Base-by-base conservation (phyloP, 2,113 vertebrate genomes). In the Bolborhynchus lineola region DNA sequence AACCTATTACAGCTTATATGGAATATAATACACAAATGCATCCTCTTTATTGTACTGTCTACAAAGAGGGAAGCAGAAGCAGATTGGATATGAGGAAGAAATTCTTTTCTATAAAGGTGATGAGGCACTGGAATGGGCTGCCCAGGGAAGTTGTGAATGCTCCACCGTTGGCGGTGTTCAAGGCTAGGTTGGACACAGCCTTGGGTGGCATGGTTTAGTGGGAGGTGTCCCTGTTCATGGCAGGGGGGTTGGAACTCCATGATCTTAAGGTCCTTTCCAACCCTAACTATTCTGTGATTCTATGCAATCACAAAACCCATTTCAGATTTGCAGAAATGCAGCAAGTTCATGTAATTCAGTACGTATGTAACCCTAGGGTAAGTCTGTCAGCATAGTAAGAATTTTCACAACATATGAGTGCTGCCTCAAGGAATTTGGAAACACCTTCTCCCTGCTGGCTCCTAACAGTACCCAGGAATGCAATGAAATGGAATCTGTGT, bases 371-470 rank as follows among this genome's bases (percentile, higher is more conserved):
- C 64, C 81, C 39, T 1, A 17, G 68, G 79, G 44, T 71, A 81
- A 75, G 62, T 50, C 63, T 86, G 82, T 74, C 75, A 67, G 68
- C 18, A 24, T 42, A 71, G 74, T 17, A 60, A 74, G 88, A 69
- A 47, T 86, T 94, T 95, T 92, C 82, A 70, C 85, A 70, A 52
- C 2, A 14, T 39, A 33, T 0, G 14, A 91, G 39, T 23, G 53
- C 39, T 91, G 88, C 95, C 92, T 75, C 50, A 8, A 82, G 91
- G 92, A 88, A 31, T 81, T 85, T 68, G 92, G 92, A 75, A 95
- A 80, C 84, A 59, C 53, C 83, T 93, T 92, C 82, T 92, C 79
- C 67, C 31, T 35, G n/a, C 68, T 82, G 86, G 63, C 70, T 91
- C 57, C 80, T 33, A 55, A 47, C 29, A 29, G 79, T 49, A 50